A percentile compares a stretch with the other conserved stretches of the same genome.
phyloP scores from a whole-genome alignment of 1,140 invertebrate genomes.

The Andricus grossulariae region DNA sequence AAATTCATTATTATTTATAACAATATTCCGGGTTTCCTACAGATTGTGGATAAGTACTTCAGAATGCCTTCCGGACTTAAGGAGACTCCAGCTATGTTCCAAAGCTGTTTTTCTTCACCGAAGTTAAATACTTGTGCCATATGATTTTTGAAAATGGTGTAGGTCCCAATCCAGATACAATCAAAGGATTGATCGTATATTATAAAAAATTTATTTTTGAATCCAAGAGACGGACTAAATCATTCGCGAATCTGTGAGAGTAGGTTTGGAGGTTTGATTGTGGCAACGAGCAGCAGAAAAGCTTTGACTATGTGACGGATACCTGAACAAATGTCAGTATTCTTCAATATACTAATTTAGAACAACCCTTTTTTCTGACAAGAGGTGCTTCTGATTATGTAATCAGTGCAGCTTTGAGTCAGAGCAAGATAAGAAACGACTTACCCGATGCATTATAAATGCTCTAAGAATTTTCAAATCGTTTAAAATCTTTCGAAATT shows the following conservation, averaged over 20 bases:
- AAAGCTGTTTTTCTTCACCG: too few species aligned
- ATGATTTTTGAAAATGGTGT: too few species aligned
- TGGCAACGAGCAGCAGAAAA: slow-evolving; percentile 21
- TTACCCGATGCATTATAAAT: slow-evolving; percentile 18
- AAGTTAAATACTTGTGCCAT: too few species aligned
- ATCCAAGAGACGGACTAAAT: slow-evolving; percentile 21
- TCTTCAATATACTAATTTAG: slow-evolving; percentile 37
- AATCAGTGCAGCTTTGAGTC: not conserved
- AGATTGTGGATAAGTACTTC: too few species aligned
- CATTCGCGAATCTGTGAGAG: slow-evolving; percentile 23
- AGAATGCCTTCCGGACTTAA: too few species aligned
- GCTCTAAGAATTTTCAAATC: too few species aligned
- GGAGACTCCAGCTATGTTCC: too few species aligned
- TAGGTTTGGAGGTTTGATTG: slow-evolving; percentile 31
- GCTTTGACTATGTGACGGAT: slow-evolving; percentile 30
- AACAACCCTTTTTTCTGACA: slow-evolving; percentile 33
- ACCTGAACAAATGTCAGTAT: slow-evolving; percentile 5
- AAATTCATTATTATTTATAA: too few species aligned
- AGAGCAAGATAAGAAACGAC: slow-evolving; percentile 25
- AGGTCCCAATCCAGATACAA: too few species aligned
- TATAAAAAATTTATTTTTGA: slow-evolving; percentile 31
- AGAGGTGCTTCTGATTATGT: slow-evolving; percentile 32
- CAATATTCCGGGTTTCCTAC: too few species aligned
- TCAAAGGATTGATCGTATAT: slow-evolving; percentile 44
- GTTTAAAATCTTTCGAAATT: too few species aligned